Evolutionary conservation across 2,113 vertebrate species (phyloP).

Genomic region (Ahaetulla prasina): DNA sequence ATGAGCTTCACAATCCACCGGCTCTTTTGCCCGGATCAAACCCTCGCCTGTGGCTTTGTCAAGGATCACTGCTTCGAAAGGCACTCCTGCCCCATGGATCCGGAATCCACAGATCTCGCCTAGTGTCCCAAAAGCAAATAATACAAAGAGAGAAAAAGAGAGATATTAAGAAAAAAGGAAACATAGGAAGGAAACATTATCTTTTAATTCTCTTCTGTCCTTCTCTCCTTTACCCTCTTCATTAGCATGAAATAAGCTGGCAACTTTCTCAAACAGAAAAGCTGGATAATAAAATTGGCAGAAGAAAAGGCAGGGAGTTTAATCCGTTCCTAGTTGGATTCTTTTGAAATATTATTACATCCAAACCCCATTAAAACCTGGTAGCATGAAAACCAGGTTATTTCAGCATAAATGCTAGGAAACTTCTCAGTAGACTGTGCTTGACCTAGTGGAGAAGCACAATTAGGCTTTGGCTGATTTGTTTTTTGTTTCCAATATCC

Average conservation of each 20-base stretch:
- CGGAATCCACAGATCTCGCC: constrained; percentile 97
- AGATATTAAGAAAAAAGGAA: not conserved
- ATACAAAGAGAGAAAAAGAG: not conserved
- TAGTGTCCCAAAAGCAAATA: constrained; percentile 43
- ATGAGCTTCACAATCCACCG: constrained; percentile 93
- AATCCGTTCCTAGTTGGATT: too few relatives aligned
- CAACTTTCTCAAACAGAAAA: not conserved
- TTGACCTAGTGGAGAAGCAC: not conserved
- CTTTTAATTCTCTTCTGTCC: not conserved
- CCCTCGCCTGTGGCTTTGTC: constrained; percentile 96
- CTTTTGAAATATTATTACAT: not conserved
- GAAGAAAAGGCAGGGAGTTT: not conserved
- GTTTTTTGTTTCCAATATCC: not conserved
- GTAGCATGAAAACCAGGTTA: not conserved
- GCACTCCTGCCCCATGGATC: constrained; percentile 87
- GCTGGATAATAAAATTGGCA: not conserved
- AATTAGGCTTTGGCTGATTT: not conserved
- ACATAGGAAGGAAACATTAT: not conserved
- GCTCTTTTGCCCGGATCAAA: constrained; percentile 92
- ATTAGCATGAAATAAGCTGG: not conserved
- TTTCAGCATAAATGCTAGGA: not conserved
- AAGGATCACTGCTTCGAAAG: constrained; percentile 95
- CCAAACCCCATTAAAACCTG: not conserved
- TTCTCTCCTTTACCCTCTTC: not conserved
- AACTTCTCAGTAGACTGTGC: not conserved